Conservation (phyloP, 2,113 vertebrate genomes). For the Phaethon lepturus region DNA sequence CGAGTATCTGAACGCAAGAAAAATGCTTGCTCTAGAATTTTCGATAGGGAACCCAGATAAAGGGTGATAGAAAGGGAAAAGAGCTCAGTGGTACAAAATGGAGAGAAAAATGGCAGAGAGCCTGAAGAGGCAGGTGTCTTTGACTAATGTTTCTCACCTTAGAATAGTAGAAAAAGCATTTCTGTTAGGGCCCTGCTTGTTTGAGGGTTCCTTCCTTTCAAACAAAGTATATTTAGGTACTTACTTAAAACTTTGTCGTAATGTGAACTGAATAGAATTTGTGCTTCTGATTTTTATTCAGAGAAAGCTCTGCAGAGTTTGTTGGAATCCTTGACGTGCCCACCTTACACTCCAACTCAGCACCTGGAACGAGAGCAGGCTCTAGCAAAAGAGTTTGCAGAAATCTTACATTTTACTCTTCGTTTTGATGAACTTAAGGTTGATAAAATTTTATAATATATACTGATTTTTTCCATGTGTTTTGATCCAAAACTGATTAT, state of each 20-base stretch:
- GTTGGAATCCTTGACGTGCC: slow-evolving; percentile 90
- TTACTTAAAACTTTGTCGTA: neutral
- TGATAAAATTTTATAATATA: neutral
- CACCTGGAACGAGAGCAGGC: slow-evolving; percentile 97
- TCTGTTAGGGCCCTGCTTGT: neutral
- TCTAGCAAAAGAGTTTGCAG: slow-evolving; percentile 96
- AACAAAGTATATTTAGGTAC: neutral
- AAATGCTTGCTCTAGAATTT: neutral
- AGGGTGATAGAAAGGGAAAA: neutral
- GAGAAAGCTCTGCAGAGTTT: slow-evolving; percentile 94
- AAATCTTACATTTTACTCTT: slow-evolving; percentile 98
- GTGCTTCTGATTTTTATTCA: slow-evolving; percentile 64
- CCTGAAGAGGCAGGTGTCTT: neutral
- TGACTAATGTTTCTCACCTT: neutral
- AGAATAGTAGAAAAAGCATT: neutral
- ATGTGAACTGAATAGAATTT: neutral
- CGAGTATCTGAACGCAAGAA: neutral
- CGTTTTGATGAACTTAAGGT: slow-evolving; percentile 99
- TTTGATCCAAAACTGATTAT: neutral
- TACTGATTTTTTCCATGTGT: neutral
- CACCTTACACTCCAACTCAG: slow-evolving; percentile 93
- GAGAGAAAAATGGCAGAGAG: neutral
- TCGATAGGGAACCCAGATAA: neutral
- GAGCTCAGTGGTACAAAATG: neutral
- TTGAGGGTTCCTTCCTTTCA: neutral